Evolutionary conservation across 2,797 vertebrate species (phyloP).

Genomic region (Pseudotriccus pelzelni): DNA sequence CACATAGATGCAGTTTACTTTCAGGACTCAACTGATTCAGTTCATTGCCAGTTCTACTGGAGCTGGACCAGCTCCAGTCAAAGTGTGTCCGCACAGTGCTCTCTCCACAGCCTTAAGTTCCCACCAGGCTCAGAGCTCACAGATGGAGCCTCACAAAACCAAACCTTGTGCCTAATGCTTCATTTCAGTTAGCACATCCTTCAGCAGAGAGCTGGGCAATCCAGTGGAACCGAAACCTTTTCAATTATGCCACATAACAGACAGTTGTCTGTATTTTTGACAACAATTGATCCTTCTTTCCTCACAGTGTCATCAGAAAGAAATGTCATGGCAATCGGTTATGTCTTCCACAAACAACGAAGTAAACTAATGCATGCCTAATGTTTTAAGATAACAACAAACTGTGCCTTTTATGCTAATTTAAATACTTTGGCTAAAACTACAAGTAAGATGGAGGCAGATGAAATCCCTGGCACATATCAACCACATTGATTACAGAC

Average conservation of each 20-base stretch:
- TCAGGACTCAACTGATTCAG: not conserved
- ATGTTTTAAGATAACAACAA: not conserved
- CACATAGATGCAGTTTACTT: not conserved
- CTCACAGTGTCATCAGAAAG: not conserved
- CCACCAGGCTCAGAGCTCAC: not conserved
- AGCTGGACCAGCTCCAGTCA: not conserved
- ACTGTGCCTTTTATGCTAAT: not conserved
- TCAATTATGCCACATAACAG: not conserved
- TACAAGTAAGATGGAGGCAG: not conserved
- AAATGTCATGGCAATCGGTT: accelerated
- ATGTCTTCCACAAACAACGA: not conserved
- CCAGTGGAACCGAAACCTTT: not conserved
- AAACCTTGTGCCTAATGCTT: accelerated
- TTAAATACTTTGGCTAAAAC: not conserved
- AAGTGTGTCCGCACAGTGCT: not conserved
- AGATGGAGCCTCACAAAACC: not conserved
- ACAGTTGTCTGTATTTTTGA: not conserved
- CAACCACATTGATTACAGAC: accelerated
- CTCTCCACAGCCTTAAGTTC: not conserved
- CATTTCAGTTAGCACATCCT: not conserved
- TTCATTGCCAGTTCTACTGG: not conserved
- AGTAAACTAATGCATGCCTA: not conserved
- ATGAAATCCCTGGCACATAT: not conserved
- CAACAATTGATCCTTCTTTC: not conserved
- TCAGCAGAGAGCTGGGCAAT: not conserved